Evolutionary conservation across 2,113 vertebrate genomes (phyloP).

Genomic region (Smithornis capensis): DNA sequence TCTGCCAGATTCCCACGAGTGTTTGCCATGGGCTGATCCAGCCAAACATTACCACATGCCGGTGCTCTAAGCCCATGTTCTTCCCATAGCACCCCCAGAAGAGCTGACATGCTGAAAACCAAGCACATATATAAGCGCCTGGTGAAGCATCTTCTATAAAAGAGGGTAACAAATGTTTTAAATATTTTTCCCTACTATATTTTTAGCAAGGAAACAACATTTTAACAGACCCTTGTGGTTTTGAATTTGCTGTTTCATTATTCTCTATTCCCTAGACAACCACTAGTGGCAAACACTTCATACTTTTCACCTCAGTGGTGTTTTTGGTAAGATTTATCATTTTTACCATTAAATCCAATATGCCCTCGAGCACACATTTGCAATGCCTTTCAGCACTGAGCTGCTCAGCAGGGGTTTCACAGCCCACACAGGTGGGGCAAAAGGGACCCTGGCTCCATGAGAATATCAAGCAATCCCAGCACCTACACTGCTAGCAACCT

Average conservation of each 20-base stretch:
- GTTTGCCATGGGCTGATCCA: not conserved
- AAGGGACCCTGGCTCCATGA: not conserved
- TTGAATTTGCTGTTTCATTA: conserved; percentile 18
- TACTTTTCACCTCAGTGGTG: not conserved
- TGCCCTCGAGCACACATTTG: fast-evolving
- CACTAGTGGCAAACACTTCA: not conserved
- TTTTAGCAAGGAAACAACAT: conserved; percentile 1
- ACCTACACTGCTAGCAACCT: not conserved
- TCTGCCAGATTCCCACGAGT: conserved; percentile 2
- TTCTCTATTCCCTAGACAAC: not conserved
- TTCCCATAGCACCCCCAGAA: not conserved
- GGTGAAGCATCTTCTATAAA: not conserved
- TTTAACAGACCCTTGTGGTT: conserved; percentile 21
- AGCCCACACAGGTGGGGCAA: not conserved
- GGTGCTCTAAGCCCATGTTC: not conserved
- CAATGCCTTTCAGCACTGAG: not conserved
- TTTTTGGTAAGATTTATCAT: conserved; percentile 25
- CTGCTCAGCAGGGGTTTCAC: not conserved
- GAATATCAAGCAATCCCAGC: fast-evolving
- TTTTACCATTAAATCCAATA: not conserved
- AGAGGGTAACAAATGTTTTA: not conserved
- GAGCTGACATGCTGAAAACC: not conserved
- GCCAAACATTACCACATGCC: not conserved
- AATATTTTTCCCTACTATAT: not conserved
- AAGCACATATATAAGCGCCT: not conserved